These are phyloP conservation scores for Rousettus leschenaultii DNA, from an alignment of 2,113 vertebrate genomes.

Conservation along the genomic window DNA sequence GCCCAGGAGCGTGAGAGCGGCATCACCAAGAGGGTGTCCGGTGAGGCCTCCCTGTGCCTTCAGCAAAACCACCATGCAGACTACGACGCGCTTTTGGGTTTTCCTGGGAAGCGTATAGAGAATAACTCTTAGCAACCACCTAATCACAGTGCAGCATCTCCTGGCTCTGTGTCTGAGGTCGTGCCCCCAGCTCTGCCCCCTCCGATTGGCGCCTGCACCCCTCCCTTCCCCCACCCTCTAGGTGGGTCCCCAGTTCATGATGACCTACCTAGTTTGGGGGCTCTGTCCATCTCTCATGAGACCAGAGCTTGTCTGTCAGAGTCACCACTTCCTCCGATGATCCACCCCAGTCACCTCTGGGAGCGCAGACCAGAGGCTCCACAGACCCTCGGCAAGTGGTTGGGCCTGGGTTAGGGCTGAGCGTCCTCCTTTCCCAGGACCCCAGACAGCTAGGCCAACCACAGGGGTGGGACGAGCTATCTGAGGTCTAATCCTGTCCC, in stretches of 20 bases:
- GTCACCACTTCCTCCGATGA: too few species aligned
- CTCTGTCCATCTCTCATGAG: background rate
- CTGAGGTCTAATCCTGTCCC: background rate
- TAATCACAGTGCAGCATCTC: rapidly evolving
- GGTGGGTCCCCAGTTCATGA: background rate
- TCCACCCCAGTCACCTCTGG: background rate
- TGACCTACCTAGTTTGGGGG: background rate
- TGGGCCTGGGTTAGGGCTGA: too few species aligned
- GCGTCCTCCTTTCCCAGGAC: background rate
- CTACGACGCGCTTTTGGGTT: rapidly evolving
- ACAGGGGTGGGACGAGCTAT: background rate
- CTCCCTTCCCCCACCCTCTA: too few species aligned
- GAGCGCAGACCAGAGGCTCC: background rate
- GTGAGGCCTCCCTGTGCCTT: rapidly evolving
- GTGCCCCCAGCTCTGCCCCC: background rate
- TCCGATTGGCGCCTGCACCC: too few species aligned
- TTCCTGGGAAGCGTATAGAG: background rate
- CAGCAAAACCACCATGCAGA: background rate
- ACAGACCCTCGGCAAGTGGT: background rate
- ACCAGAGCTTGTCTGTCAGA: background rate
- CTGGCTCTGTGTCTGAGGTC: background rate
- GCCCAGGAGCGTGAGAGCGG: background rate
- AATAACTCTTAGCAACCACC: too few species aligned
- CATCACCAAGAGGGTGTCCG: rapidly evolving
- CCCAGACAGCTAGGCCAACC: background rate